These are phyloP conservation scores for Sterrhoptilus dennistouni DNA, from an alignment of 2,113 vertebrate species.

Conservation along the genomic window DNA sequence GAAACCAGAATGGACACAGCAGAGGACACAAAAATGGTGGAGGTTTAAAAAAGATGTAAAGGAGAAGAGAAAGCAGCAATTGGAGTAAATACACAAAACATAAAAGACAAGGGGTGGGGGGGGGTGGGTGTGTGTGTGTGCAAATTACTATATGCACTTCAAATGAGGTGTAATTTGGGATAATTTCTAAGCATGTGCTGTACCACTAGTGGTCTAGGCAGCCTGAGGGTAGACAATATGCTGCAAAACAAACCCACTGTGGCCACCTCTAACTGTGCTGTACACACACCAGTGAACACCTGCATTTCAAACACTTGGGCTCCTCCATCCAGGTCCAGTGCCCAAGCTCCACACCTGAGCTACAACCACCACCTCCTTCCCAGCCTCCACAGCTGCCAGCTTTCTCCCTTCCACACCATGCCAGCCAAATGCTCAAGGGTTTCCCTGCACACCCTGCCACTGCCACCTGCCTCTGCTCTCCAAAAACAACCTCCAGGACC, in stretches of 20 bases:
- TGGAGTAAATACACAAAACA: background rate
- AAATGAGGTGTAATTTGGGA: background rate
- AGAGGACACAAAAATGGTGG: background rate
- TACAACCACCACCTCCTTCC: background rate
- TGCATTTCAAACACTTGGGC: background rate
- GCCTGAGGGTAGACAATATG: background rate
- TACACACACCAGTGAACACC: accelerated
- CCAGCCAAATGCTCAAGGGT: background rate
- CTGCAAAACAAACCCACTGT: background rate
- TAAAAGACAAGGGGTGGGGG: background rate
- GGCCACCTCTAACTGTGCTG: background rate
- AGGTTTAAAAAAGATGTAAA: background rate
- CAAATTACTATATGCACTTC: background rate
- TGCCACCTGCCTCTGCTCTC: background rate
- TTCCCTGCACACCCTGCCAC: background rate
- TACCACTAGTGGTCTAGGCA: background rate
- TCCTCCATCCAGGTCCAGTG: background rate
- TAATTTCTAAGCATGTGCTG: background rate
- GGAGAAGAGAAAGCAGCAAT: background rate
- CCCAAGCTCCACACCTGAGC: background rate
- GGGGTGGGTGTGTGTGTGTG: too few relatives aligned
- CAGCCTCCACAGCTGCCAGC: background rate
- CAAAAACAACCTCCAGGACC: background rate
- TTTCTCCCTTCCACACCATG: background rate
- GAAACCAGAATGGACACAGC: background rate